Conservation (phyloP, 2,113 vertebrate species). For the Sardina pilchardus region DNA sequence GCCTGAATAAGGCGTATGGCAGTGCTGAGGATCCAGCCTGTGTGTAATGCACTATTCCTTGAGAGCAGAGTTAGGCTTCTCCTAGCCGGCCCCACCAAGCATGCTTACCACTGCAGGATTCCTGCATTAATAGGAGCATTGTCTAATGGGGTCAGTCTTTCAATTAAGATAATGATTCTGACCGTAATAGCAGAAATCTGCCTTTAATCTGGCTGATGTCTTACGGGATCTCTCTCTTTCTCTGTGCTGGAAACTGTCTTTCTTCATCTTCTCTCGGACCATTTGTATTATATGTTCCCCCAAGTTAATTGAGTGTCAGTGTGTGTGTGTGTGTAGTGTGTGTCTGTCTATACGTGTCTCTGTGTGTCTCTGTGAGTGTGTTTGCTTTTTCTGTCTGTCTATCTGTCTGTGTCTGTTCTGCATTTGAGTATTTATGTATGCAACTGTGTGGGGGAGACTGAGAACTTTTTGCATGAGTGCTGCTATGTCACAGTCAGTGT, state of each 20-base stretch:
- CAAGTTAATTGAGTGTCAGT: background rate
- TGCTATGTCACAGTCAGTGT: too few species aligned
- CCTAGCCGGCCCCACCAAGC: too few species aligned
- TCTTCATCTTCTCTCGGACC: slow-evolving; percentile 43
- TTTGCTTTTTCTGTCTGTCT: background rate
- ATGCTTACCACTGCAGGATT: slow-evolving; percentile 30
- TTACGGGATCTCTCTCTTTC: slow-evolving; percentile 29
- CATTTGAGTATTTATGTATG: background rate
- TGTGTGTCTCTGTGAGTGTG: slow-evolving; percentile 11
- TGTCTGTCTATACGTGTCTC: background rate
- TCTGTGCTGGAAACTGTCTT: slow-evolving; percentile 37
- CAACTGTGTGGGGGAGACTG: background rate
- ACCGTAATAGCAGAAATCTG: slow-evolving; percentile 46
- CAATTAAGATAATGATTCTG: slow-evolving; percentile 54
- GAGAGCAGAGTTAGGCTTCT: background rate
- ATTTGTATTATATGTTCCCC: background rate
- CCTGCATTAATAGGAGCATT: slow-evolving; percentile 32
- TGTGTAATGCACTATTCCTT: background rate
- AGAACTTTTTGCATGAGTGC: background rate
- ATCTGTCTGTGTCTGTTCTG: background rate
- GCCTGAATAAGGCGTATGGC: background rate
- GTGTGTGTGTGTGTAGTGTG: slow-evolving; percentile 21
- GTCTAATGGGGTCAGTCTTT: slow-evolving; percentile 50
- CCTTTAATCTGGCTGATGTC: slow-evolving; percentile 51
- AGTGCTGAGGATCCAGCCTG: background rate